Base-by-base conservation (phyloP, 1,140 invertebrate genomes). In the Drosophila obscura region DNA sequence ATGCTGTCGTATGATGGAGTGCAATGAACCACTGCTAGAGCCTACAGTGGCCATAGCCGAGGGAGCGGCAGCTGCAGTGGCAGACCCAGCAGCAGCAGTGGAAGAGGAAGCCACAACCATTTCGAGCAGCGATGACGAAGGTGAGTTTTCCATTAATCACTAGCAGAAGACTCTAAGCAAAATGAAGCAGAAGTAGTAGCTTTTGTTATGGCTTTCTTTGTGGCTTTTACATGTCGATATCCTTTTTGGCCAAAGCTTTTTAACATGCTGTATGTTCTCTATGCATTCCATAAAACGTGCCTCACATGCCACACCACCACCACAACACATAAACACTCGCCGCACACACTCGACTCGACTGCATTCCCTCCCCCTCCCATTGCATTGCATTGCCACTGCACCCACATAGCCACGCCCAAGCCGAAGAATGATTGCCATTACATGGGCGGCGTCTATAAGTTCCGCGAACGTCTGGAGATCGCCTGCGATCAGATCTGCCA, bases 401-500 rank as follows among this genome's bases (percentile, higher is more conserved):
- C 51, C 59, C 57, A 35, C 31, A 41, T 51, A 77, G 55, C 76
- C 68, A 79, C 66, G 26, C 73, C 81, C 52, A 91, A 85, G 52
- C 66, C 90, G 49, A 78, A 75, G 15, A 94, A 95, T 81, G 94
- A 94, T 2, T 98, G 97, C 85, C 80, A 94, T n/a, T 95, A 95
- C 74, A 95, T 94, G 41, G 97, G 97, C 73, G 94, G 94, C 51
- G 95, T 95, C 0, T 94, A 96, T 71, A 92, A 94, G 57, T 93
- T 94, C 56, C 96, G 96, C 11, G 94, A 96, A 73, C 94, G 93
- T 13, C 94, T 97, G 81, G 94, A 96, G 79, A 95, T 97, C 43
- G 96, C 95, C 3, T 98, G 97, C 84, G 93, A 95, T 24, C 94
- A 94, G 76, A 94, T 95, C 13, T 98, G 97, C 79, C 92, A 94